Base-by-base conservation (phyloP, 2,113 vertebrate genomes). In the Pelusios castaneus region DNA sequence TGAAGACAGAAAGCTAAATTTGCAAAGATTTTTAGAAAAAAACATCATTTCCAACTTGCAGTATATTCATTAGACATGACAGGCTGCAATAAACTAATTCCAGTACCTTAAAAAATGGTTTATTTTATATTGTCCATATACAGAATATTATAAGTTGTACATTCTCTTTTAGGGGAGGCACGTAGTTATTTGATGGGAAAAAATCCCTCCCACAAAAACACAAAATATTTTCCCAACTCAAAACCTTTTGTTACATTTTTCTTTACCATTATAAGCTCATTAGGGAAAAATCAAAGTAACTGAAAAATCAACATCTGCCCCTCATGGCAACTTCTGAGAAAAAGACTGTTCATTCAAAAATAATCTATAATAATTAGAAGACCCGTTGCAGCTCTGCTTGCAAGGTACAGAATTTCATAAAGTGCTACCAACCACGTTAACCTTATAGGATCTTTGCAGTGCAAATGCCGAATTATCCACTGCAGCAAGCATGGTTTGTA, bases 251-350 rank as follows among this genome's bases (percentile, higher is more conserved):
- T 47, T n/a, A n/a, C n/a, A n/a, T n/a, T 47, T 47, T 47, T 47
- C 10, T 47, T 8, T 8, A 47, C 47, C 47, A 47, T 47, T 47
- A 6, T 47, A 47, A 6, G 10, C 10, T 47, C 47, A 47, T 47
- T 47, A 47, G 10, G 47, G 47, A 47, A 47, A 47, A 47, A 47
- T 47, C 47, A 6, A 47, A 6, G 10, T 47, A 52, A 21, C 4
- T 43, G n/a, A 92, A 94, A 94, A 84, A 52, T 63, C 58, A 89
- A 45, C 54, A 89, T 91, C 67, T 88, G 51, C 91, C 41, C n/a
- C 56, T 3, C 52, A 63, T 88, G 78, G 85, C 89, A 96, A 85
- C 54, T 93, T 63, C n/a, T 95, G 8, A 82, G 14, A 54, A 24
- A 45, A 80, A 88, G 27, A 2, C 63, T 94, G 94, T 89, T 16